These are phyloP conservation scores for Chlorospingus semifuscus DNA, from an alignment of 2,797 vertebrate genomes.

Conservation along the genomic window DNA sequence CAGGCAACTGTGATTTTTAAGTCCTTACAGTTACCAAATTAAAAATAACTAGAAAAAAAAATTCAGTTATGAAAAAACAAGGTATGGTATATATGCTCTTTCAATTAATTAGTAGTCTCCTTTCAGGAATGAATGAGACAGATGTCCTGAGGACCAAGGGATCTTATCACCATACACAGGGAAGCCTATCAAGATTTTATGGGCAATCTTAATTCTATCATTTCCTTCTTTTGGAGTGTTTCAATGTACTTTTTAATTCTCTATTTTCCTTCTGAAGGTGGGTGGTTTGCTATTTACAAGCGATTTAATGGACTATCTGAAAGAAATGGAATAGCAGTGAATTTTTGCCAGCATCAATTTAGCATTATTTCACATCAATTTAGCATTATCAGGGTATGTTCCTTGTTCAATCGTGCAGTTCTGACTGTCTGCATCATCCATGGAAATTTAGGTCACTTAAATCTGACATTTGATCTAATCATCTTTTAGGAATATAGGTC, in stretches of 20 bases:
- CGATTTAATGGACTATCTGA: neutral
- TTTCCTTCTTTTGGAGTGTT: neutral
- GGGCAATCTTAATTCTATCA: neutral
- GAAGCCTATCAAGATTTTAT: neutral
- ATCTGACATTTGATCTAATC: neutral
- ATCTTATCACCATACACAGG: neutral
- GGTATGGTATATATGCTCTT: neutral
- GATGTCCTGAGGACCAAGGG: neutral
- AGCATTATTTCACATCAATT: neutral
- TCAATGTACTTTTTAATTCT: neutral
- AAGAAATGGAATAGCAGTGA: neutral
- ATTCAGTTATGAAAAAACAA: neutral
- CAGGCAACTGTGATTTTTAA: neutral
- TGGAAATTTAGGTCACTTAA: neutral
- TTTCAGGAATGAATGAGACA: neutral
- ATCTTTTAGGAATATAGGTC: neutral
- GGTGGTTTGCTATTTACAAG: neutral
- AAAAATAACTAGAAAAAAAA: neutral
- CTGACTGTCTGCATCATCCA: neutral
- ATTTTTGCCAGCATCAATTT: neutral
- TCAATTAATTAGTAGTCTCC: neutral
- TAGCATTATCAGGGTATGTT: neutral
- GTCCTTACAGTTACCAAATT: neutral
- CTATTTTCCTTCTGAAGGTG: neutral
- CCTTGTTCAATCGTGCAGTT: neutral